Conservation (phyloP, 2,113 vertebrate species). For the Puma concolor region DNA sequence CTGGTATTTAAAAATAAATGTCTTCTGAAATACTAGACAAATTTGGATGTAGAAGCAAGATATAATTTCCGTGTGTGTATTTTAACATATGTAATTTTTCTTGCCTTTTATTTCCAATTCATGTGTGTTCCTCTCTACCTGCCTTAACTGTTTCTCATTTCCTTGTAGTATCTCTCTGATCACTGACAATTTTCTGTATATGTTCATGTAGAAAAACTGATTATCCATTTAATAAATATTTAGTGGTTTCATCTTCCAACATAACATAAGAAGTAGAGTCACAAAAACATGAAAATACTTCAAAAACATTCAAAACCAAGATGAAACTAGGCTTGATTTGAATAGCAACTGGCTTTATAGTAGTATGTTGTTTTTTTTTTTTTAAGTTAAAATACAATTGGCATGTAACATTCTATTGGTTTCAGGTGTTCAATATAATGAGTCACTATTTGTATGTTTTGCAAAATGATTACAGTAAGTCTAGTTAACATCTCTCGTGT, state of each 20-base stretch:
- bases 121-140: not conserved
- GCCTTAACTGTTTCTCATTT: not conserved
- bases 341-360: not conserved
- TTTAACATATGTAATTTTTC: not conserved
- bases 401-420: not conserved
- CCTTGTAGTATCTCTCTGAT: not conserved
- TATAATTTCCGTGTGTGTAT: constrained; percentile 16
- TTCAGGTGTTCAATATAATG: not conserved
- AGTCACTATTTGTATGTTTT: not conserved
- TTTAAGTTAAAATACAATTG: not conserved
- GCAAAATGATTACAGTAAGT: not conserved
- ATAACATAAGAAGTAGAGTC: not conserved
- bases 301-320: not conserved
- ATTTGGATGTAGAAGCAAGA: not conserved
- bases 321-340: not conserved
- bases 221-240: not conserved
- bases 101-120: not conserved
- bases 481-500: not conserved
- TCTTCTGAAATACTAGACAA: not conserved
- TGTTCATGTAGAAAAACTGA: not conserved
- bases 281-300: constrained; percentile 11
- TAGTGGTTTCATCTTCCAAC: not conserved
- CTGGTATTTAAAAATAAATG: not conserved
- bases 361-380: not conserved
- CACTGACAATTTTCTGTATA: not conserved